Percentiles rank a stretch among this genome's conserved stretches.
Evolutionary conservation across 2,888 invertebrate species (phyloP).

Genomic region (Amitus sp.): DNA sequence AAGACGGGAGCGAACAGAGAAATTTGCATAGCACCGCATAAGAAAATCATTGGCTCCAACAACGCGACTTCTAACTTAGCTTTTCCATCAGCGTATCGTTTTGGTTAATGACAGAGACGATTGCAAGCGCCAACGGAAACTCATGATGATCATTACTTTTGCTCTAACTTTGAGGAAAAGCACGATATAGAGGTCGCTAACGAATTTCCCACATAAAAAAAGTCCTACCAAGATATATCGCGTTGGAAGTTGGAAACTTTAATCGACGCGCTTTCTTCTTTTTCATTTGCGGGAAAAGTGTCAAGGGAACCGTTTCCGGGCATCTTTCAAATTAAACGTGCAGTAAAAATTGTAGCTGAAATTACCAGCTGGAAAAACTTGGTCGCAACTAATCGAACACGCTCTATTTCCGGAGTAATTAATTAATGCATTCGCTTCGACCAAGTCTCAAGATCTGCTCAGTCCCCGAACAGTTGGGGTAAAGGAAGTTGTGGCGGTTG

Average conservation of each 20-base stretch:
- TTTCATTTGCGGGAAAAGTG: no score
- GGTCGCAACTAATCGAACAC: slow-evolving; percentile 1
- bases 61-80: slow-evolving; percentile 34
- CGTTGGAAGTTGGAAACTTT: no score
- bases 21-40: slow-evolving; percentile 41
- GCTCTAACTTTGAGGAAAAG: no score
- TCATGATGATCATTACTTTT: no score
- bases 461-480: slow-evolving; percentile 19
- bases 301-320: no score
- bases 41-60: slow-evolving; percentile 37
- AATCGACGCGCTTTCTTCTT: no score
- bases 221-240: no score
- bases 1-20: no score
- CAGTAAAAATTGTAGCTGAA: neutral
- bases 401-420: slow-evolving; percentile 27
- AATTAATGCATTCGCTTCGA: slow-evolving; percentile 20
- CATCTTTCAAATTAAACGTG: neutral
- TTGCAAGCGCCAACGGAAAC: no score
- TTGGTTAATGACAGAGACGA: slow-evolving; percentile 25
- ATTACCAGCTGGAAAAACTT: neutral
- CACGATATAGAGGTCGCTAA: no score
- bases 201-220: no score
- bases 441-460: slow-evolving; percentile 22
- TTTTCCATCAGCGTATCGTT: slow-evolving; percentile 38
- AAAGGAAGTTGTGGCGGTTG: slow-evolving; percentile 22